A percentile compares a stretch with the other conserved stretches of the same genome.
Conservation (phyloP, 2,113 vertebrate species). For the Mystacornis crossleyi region DNA sequence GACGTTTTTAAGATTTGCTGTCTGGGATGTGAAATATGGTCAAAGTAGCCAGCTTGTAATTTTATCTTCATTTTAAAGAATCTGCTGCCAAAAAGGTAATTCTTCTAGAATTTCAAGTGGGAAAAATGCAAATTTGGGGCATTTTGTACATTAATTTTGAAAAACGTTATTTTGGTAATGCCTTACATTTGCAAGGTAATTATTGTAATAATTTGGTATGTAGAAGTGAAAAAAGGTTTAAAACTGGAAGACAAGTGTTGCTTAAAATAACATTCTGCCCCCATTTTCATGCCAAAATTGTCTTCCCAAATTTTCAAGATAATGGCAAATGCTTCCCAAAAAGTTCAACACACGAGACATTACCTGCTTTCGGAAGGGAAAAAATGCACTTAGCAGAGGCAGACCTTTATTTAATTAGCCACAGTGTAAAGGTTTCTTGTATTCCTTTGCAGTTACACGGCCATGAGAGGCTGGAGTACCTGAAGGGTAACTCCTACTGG, state of each 20-base stretch:
- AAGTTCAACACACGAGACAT: not conserved
- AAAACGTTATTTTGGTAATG: not conserved
- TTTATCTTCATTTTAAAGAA: not conserved
- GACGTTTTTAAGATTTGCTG: not conserved
- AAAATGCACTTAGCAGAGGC: conserved; percentile 27
- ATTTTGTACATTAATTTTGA: not conserved
- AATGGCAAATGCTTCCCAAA: not conserved
- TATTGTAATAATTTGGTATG: not conserved
- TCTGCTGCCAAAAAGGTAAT: not conserved
- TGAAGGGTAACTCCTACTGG: conserved; percentile 90
- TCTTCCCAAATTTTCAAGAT: not conserved
- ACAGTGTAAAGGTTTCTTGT: conserved; percentile 74
- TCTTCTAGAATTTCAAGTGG: not conserved
- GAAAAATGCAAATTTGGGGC: not conserved
- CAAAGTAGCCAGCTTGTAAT: not conserved
- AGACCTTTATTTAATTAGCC: conserved; percentile 78
- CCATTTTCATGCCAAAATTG: not conserved
- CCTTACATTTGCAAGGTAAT: not conserved
- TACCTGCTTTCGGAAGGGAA: conserved; percentile 9
- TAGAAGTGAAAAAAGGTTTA: not conserved
- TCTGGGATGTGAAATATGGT: not conserved
- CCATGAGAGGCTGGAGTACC: conserved; percentile 77
- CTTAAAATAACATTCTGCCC: not conserved
- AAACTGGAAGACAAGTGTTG: not conserved
- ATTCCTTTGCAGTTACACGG: conserved; percentile 61